phyloP scores from a whole-genome alignment of 2,888 invertebrate genomes.

The Sacculina carcini region DNA sequence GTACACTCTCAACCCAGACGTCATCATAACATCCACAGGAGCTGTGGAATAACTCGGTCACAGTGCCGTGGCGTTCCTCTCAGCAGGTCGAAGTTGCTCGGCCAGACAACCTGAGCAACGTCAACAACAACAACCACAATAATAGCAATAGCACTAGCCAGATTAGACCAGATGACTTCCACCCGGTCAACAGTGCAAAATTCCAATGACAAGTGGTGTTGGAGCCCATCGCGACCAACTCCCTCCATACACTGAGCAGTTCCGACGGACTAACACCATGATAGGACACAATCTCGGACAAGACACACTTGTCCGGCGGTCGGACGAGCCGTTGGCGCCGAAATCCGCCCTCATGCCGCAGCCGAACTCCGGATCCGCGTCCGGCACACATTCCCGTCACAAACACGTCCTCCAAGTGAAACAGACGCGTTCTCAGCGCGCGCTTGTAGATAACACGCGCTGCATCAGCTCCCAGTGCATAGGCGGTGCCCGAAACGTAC shows the following conservation, averaged over 20 bases:
- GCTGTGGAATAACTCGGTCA: too few species aligned
- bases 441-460: conserved; percentile 15
- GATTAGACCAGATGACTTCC: too few species aligned
- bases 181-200: too few species aligned
- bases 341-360: conserved; percentile 14
- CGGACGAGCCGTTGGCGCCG: conserved; percentile 14
- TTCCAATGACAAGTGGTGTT: too few species aligned
- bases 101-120: too few species aligned
- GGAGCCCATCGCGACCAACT: too few species aligned
- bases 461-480: conserved; percentile 17
- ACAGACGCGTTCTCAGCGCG: conserved; percentile 15
- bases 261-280: conserved; percentile 14
- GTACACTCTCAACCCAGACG: too few species aligned
- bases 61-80: too few species aligned
- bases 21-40: too few species aligned
- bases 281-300: conserved; percentile 13
- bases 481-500: conserved; percentile 19
- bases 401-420: conserved; percentile 20
- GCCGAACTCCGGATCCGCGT: conserved; percentile 12
- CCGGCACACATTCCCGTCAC: conserved; percentile 17
- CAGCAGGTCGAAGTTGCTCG: too few species aligned
- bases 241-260: conserved; percentile 13
- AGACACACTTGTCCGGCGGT: conserved; percentile 14
- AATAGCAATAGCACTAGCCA: too few species aligned
- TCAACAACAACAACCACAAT: too few species aligned